Evolutionary conservation across 2,888 invertebrate species (phyloP), one percentile per base, ranked within the genome.

Genomic region (Spisula subtruncata): DNA sequence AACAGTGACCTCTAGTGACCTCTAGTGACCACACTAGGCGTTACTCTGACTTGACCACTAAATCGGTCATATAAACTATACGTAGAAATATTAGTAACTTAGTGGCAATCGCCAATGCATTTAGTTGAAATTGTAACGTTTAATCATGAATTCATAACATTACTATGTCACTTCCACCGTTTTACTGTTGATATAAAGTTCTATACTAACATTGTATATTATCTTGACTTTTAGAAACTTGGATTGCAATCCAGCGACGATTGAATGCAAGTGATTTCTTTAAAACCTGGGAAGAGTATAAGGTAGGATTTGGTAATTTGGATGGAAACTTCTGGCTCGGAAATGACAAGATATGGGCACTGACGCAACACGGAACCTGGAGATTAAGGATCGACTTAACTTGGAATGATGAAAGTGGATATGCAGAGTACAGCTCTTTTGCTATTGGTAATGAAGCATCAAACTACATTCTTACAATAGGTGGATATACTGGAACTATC

Each of bases 251-350:
- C 14, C 54, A 54, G 20, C 54, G 54, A 54, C 54, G 54, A 10
- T 18, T 54, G 54, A 54, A 14, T 54, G 54, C 54, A 54, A 54
- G 54, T 14, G 54, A 54, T 10, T 54, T 54, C 54, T 54, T 18
- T 14, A 54, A 54, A 54, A 87, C 80, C 0, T 89, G 86, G 86
- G 46, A 41, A 4, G 86, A 85, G 25, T 87, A 90, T 48, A 54
- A 86, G 56, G 46, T 20, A 5, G 90, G 87, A 48, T 90, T 90
- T 75, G 90, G 90, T 2, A 79, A 90, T 60, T 51, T 85, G 14
- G 14, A 80, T 51, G 29, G 25, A 32, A 86, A 88, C 51, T 88
- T 83, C 29, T 88, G 90, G 90, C 48, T 90, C 2, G 90, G 90
- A 8, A 85, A 86, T 48, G 83, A 88, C 16, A 66, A 79, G 12